phyloP scores from a whole-genome alignment of 2,113 vertebrate species.

The Gavialis gangeticus region DNA sequence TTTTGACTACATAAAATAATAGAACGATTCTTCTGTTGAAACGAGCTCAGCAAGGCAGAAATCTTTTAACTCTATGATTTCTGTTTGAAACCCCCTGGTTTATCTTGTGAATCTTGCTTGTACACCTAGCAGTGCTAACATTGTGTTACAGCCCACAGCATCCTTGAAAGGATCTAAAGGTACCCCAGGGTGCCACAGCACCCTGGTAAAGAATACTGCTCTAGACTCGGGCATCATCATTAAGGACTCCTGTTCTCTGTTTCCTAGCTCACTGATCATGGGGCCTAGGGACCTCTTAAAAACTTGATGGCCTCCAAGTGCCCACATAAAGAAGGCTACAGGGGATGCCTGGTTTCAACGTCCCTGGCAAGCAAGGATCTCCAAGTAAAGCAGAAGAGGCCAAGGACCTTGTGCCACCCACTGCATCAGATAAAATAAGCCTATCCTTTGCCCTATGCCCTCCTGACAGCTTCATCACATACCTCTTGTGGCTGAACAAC shows the following conservation, averaged over 20 bases:
- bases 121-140: too few relatives aligned
- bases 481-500: conserved; percentile 84
- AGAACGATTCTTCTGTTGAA: too few relatives aligned
- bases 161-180: too few relatives aligned
- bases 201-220: too few relatives aligned
- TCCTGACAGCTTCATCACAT: fast-evolving
- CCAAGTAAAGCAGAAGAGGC: neutral
- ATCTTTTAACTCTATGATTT: too few relatives aligned
- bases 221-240: neutral
- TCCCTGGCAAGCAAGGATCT: neutral
- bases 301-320: neutral
- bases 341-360: neutral
- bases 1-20: too few relatives aligned
- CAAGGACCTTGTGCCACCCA: neutral
- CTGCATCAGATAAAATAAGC: neutral
- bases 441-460: fast-evolving
- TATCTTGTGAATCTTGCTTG: too few relatives aligned
- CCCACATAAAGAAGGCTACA: neutral
- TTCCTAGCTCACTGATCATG: neutral
- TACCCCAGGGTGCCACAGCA: too few relatives aligned
- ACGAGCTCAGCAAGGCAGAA: too few relatives aligned
- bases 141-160: too few relatives aligned
- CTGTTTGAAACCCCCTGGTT: too few relatives aligned
- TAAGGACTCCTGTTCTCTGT: neutral
- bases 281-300: too few relatives aligned